Evolutionary conservation across 2,797 vertebrate species (phyloP).

Genomic region (Todus mexicanus): DNA sequence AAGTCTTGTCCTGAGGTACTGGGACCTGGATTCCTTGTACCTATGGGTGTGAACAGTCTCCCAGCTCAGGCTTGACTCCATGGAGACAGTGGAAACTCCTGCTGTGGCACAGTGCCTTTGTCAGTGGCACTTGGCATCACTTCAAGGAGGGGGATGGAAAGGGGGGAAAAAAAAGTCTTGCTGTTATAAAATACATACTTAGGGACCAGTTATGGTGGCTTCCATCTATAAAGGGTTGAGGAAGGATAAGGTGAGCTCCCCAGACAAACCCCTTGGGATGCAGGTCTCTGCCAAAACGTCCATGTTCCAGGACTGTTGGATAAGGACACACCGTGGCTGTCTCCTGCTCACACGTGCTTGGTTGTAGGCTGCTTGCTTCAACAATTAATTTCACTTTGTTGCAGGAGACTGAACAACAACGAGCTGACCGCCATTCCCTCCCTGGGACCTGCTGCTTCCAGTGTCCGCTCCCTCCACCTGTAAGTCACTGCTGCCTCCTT

Average conservation of each 20-base stretch:
- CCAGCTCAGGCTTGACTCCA: fast-evolving
- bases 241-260: not conserved
- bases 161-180: fast-evolving
- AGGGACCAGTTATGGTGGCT: not conserved
- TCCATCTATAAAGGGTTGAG: not conserved
- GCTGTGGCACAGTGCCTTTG: not conserved
- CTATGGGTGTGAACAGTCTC: fast-evolving
- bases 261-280: not conserved
- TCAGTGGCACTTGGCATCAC: fast-evolving
- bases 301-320: not conserved
- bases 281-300: not conserved
- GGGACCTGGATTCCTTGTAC: not conserved
- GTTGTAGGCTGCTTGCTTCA: not conserved
- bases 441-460: constrained; percentile 80
- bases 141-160: not conserved
- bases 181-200: not conserved
- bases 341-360: not conserved
- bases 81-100: not conserved
- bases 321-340: not conserved
- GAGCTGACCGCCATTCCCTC: constrained; percentile 87
- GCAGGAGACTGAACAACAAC: constrained; percentile 89
- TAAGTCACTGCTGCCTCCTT: constrained; percentile 75
- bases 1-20: not conserved
- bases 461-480: constrained; percentile 84
- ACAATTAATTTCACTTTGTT: constrained; percentile 35